Percentiles rank a stretch among this genome's conserved stretches.
Conservation (phyloP, 2,113 vertebrate species). For the Cromileptes altivelis region DNA sequence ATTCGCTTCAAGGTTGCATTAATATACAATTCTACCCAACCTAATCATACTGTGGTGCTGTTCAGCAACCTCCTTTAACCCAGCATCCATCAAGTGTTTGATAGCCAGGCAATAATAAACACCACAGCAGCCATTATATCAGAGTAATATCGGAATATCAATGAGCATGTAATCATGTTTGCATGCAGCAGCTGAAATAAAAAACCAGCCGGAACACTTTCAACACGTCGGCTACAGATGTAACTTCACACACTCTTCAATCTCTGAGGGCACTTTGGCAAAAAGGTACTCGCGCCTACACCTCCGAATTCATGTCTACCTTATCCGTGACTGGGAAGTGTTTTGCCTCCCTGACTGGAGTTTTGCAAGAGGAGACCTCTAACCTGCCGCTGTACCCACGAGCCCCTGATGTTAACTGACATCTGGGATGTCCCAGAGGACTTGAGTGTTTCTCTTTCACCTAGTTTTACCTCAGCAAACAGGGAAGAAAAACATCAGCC, state of each 20-base stretch:
- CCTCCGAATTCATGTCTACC: not conserved
- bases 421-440: slow-evolving; percentile 17
- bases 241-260: not conserved
- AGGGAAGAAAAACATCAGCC: not conserved
- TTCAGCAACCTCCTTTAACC: not conserved
- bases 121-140: not conserved
- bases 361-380: slow-evolving; percentile 3
- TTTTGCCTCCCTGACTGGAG: not conserved
- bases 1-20: not conserved
- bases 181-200: slow-evolving; percentile 14
- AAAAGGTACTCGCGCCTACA: not conserved
- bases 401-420: slow-evolving; percentile 35
- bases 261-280: slow-evolving; percentile 14
- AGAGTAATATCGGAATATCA: not conserved
- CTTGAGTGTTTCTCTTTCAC: not conserved
- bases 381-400: not conserved
- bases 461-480: slow-evolving; percentile 6
- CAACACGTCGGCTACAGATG: not conserved
- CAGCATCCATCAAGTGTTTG: not conserved
- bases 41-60: slow-evolving; percentile 1
- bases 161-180: not conserved
- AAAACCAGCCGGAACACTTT: not conserved
- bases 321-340: not conserved
- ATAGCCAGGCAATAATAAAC: not conserved
- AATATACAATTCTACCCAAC: not conserved